Evolutionary conservation across 2,888 invertebrate species (phyloP), one percentile per base, ranked within the genome.

Genomic region (Tortrix viridana): DNA sequence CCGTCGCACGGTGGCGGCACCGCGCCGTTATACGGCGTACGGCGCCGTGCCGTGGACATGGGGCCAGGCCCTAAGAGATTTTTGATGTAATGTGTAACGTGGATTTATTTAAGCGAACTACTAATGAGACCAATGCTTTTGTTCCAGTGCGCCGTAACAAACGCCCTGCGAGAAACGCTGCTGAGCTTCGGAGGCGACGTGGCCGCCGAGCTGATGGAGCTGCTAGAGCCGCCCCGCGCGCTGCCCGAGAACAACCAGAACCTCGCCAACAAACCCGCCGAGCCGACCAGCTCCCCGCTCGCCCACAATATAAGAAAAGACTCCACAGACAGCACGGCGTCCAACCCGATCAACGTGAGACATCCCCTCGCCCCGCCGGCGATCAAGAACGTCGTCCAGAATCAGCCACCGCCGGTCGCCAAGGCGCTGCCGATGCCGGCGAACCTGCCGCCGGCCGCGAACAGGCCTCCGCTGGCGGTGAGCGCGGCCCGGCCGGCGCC

Each of bases 131-230:
- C n/a, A 43, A 12, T 44, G 7, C 26, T 19, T 26, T 3, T 16
- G n/a, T 76, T 75, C 2, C 81, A 92, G 92, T 82, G 86, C 57
- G 89, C 92, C 1, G 89, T 92, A 5, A 92, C 92, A 2, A 92
- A 92, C 58, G 92, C 90, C 0, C 74, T 92, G 0, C 84, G 87
- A 0, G 92, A 92, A 69, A 92, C 92, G 0, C 70, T 92, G 9
- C 77, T 92, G 0, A 88, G 92, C 59, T 92, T 92, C 69, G 92
- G 92, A 2, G 92, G 91, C 0, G 75, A 65, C 38, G 84, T 92
- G 9, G 86, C 90, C 19, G 74, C 79, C 0, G 87, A 87, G 19
- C 78, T 92, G 7, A 59, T 75, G 44, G 90, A 91, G 44, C 67
- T 79, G 1, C 70, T 86, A 0, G 89, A 89, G 14, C 26, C 71